A percentile compares a stretch with the other conserved stretches of the same genome.
phyloP scores from a whole-genome alignment of 2,113 vertebrate species.

The Egretta garzetta region DNA sequence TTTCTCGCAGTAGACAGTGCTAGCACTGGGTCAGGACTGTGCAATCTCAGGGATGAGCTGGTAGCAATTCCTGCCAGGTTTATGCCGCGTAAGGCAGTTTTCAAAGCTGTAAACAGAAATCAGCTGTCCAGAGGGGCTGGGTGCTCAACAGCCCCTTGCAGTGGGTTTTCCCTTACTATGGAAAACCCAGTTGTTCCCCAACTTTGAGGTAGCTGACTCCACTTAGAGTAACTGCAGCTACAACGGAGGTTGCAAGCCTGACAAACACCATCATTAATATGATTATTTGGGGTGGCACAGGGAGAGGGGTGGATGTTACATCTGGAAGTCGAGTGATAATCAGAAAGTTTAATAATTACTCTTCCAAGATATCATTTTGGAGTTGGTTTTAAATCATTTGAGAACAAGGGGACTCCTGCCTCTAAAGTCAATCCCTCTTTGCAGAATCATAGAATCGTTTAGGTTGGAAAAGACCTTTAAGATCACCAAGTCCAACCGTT shows the following conservation, averaged over 20 bases:
- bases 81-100: neutral
- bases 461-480: too few relatives aligned
- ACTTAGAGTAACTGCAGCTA: neutral
- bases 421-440: neutral
- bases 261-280: neutral
- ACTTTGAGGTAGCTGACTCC: neutral
- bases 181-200: neutral
- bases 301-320: neutral
- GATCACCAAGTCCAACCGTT: too few relatives aligned
- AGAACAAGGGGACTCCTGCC: neutral
- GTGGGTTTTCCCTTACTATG: neutral
- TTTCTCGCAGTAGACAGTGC: neutral
- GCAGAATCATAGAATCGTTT: neutral
- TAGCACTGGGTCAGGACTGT: neutral
- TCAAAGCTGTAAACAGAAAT: neutral
- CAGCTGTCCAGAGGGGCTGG: neutral
- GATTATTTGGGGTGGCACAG: neutral
- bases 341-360: neutral
- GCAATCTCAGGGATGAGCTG: neutral
- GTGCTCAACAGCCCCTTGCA: neutral
- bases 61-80: neutral
- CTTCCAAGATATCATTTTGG: neutral
- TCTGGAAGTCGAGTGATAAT: accelerated
- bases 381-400: neutral
- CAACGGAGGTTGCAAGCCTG: neutral